Evolutionary conservation across 1,140 invertebrate genomes (phyloP).

Genomic region (Zaprionus nigranus): DNA sequence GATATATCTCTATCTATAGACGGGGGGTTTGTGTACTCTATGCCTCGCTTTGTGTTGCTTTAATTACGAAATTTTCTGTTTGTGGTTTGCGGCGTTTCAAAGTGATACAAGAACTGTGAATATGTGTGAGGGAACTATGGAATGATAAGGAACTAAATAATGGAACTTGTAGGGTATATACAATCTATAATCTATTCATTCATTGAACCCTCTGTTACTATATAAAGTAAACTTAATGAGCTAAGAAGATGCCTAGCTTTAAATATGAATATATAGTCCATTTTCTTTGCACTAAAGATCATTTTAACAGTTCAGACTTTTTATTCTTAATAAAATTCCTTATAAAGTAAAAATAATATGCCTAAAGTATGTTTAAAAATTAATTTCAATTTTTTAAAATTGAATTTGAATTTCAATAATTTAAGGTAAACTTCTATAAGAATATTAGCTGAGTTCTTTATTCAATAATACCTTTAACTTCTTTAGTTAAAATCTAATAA

Average conservation of each 20-base stretch:
- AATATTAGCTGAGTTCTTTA: too few species aligned
- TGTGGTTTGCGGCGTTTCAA: slow-evolving; percentile 52
- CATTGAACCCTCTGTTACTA: background rate
- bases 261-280: too few species aligned
- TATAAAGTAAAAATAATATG: too few species aligned
- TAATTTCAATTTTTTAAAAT: too few species aligned
- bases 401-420: too few species aligned
- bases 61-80: slow-evolving; percentile 66
- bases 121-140: background rate
- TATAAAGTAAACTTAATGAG: background rate
- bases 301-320: background rate
- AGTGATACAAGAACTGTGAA: slow-evolving; percentile 5
- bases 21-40: slow-evolving; percentile 12
- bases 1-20: slow-evolving; percentile 19
- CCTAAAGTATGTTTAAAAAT: too few species aligned
- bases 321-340: too few species aligned
- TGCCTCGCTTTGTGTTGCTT: slow-evolving; percentile 11
- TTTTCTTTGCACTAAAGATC: too few species aligned
- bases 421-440: too few species aligned
- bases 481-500: too few species aligned
- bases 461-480: too few species aligned
- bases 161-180: background rate
- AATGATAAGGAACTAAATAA: background rate
- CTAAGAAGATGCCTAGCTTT: background rate
- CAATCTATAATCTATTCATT: background rate